Conservation (phyloP, 2,113 vertebrate species). For the Oryzias curvinotus region DNA sequence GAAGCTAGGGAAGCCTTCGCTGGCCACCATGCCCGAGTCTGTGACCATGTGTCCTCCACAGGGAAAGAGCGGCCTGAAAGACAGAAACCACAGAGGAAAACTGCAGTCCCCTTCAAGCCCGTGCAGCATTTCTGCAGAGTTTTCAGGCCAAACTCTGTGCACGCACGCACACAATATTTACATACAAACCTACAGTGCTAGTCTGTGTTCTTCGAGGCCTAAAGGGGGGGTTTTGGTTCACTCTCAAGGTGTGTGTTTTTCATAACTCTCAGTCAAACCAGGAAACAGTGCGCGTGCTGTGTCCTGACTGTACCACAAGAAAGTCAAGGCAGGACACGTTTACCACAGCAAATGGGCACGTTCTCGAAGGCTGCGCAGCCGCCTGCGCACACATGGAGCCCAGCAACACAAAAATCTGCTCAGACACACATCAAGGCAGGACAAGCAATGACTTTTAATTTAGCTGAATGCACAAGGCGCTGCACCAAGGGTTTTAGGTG, state of each 20-base stretch:
- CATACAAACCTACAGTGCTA: conserved; percentile 42
- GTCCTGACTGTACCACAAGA: conserved; percentile 33
- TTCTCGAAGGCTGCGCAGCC: conserved; percentile 4
- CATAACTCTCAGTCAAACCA: conserved; percentile 26
- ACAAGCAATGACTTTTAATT: conserved; percentile 39
- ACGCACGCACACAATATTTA: conserved; percentile 14
- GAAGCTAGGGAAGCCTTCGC: conserved; percentile 84
- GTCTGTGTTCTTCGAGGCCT: conserved; percentile 51
- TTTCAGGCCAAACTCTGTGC: conserved; percentile 9
- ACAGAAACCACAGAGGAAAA: conserved; percentile 4
- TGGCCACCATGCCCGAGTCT: conserved; percentile 86
- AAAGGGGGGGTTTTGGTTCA: conserved; percentile 33
- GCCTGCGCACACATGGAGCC: conserved; percentile 24
- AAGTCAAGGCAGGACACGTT: conserved; percentile 21
- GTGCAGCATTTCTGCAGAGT: conserved; percentile 17
- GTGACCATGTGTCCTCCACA: conserved; percentile 86
- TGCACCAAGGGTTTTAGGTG: conserved; percentile 17
- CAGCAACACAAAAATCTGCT: conserved; percentile 37
- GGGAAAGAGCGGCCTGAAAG: conserved; percentile 80
- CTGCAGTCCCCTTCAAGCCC: background rate
- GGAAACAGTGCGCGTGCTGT: conserved; percentile 26
- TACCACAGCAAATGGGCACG: conserved; percentile 2
- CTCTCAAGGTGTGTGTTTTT: conserved; percentile 26
- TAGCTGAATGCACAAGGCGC: background rate
- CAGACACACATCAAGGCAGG: conserved; percentile 51